Base-by-base conservation (phyloP, 2,797 vertebrate genomes). In the Cossypha polioptera region DNA sequence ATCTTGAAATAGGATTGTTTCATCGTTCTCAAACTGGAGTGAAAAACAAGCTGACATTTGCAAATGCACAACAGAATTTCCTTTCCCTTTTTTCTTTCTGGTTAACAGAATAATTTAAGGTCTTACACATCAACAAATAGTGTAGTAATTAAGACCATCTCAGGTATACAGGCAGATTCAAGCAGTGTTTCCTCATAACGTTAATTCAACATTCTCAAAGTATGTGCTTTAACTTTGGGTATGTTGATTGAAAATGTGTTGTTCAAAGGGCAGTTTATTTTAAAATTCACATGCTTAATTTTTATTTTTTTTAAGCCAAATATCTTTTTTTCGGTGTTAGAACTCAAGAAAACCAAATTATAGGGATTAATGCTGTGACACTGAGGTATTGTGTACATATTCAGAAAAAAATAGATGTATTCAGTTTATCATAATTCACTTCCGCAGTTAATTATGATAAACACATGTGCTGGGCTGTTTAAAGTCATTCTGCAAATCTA, bases 41-140 rank as follows among this genome's bases (percentile, higher is more conserved):
- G 83, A 76, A 93, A 92, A 95, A 71, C 71, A 92, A 93, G 53
- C 28, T 96, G 94, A 77, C 88, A 88, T 95, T 95, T 95, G 22
- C 45, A 85, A 79, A 82, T 20, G 28, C 80, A 85, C 45, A 94
- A 85, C 82, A 88, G 63, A 67, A 91, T 84, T 51, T 11, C n/a
- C 7, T 45, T 67, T 74, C 15, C 71, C 43, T 74, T 66, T 40
- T 61, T 78, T 78, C 33, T 38, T 19, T 29, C 74, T 95, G 54
- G 62, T 86, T 57, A 84, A 58, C 45, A 85, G 33, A 84, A 79
- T 67, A 75, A 40, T 40, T 40, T 40, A 40, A 55, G 43, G 29
- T 76, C 74, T 86, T 92, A 1, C 67, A 47, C 43, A 81, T 62
- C 79, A 91, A 78, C 22, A 86, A 88, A 84, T 21, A 75, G 5